Conservation (phyloP, 2,113 vertebrate species). For the Stegostoma tigrinum region DNA sequence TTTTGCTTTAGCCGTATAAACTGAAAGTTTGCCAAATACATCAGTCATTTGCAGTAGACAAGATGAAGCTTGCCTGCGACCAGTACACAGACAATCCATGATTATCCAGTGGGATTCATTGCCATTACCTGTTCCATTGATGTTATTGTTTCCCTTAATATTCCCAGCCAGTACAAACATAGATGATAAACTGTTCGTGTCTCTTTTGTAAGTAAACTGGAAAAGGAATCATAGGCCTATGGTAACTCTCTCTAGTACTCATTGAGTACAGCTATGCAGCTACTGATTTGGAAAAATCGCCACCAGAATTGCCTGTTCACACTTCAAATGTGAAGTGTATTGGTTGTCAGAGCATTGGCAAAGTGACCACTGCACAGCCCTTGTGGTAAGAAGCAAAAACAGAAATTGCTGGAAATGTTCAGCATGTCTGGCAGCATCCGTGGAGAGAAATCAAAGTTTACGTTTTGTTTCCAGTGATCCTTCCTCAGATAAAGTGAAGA, state of each 20-base stretch:
- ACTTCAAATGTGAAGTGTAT: neutral
- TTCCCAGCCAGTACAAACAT: neutral
- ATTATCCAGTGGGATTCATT: conserved; percentile 9
- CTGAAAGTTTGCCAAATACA: conserved; percentile 17
- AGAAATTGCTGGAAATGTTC: too few relatives aligned
- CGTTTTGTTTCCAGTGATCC: too few relatives aligned
- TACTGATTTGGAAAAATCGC: neutral
- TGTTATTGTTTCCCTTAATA: neutral
- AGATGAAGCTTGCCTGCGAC: neutral
- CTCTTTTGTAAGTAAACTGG: neutral
- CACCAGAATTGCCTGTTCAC: neutral
- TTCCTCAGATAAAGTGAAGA: too few relatives aligned
- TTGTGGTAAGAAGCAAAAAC: too few relatives aligned
- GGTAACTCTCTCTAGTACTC: neutral
- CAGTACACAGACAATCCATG: neutral
- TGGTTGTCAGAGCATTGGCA: neutral
- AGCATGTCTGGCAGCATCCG: too few relatives aligned
- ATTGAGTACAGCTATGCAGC: neutral
- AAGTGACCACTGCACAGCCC: too few relatives aligned
- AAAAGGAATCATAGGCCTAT: neutral
- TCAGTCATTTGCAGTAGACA: conserved; percentile 16
- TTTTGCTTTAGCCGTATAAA: conserved; percentile 17
- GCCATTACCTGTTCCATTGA: neutral
- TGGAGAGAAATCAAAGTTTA: too few relatives aligned
- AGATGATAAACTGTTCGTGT: neutral